These are phyloP conservation scores for Ancistrus triradiatus DNA, from an alignment of 2,113 vertebrate genomes.

Conservation along the genomic window DNA sequence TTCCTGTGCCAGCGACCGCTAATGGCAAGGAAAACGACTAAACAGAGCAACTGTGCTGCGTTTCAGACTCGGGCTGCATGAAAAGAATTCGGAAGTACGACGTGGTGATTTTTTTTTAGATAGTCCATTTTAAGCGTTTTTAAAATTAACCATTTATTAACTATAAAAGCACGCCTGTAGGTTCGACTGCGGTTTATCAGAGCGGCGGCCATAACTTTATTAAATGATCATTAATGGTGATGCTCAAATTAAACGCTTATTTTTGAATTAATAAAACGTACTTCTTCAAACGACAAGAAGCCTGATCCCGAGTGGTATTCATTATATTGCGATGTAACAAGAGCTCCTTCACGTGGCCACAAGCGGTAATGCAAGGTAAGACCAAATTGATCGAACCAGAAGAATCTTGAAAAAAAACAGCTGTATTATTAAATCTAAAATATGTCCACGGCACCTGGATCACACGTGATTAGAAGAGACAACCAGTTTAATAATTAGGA, in stretches of 20 bases:
- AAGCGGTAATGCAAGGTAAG: not conserved
- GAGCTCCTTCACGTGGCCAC: constrained; percentile 33
- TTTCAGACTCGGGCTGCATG: no score
- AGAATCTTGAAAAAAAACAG: not conserved
- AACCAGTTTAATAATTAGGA: not conserved
- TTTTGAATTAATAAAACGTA: not conserved
- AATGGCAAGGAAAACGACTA: no score
- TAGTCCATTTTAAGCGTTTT: not conserved
- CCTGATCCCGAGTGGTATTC: not conserved
- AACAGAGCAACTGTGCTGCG: no score
- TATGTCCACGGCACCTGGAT: not conserved
- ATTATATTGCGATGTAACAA: constrained; percentile 11
- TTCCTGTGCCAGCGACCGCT: no score
- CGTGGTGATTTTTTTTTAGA: not conserved
- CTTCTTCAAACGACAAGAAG: no score
- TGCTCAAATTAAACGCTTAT: not conserved
- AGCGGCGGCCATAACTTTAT: not conserved
- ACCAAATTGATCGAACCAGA: not conserved
- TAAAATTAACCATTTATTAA: not conserved
- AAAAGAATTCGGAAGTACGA: not conserved
- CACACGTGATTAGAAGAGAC: not conserved
- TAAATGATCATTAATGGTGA: not conserved
- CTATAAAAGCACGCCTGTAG: not conserved
- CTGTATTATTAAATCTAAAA: not conserved
- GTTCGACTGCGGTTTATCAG: not conserved